Conservation (phyloP, 2,113 vertebrate genomes). For the Lontra canadensis region DNA sequence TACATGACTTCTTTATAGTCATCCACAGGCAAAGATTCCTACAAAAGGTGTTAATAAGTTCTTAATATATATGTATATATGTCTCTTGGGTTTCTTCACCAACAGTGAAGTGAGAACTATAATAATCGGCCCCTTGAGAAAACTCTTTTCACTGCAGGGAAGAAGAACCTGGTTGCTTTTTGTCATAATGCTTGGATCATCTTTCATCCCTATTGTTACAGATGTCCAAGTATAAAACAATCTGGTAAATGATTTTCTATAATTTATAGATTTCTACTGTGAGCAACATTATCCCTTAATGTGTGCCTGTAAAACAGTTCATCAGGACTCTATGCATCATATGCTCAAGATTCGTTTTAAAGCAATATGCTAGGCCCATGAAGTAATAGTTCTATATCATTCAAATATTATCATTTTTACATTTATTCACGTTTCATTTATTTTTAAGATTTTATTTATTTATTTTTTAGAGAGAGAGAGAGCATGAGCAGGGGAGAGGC, state of each 20-base stretch:
- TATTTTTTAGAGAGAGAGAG: not conserved
- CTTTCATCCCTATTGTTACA: not conserved
- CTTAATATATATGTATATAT: not conserved
- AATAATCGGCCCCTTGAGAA: conserved; percentile 25
- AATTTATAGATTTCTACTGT: not conserved
- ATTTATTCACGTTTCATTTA: not conserved
- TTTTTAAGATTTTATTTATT: not conserved
- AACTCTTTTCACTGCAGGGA: conserved; percentile 11
- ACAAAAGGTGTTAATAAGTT: conserved; percentile 50
- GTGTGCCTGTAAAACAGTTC: not conserved
- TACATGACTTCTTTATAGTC: not conserved
- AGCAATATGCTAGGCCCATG: not conserved
- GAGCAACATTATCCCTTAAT: not conserved
- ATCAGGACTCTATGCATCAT: not conserved
- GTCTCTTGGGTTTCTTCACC: not conserved
- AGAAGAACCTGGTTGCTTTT: conserved; percentile 17
- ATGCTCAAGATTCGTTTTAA: not conserved
- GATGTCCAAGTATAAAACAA: not conserved
- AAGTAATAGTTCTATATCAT: not conserved
- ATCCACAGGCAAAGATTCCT: not conserved
- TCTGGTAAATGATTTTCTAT: not conserved
- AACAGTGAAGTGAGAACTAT: not conserved
- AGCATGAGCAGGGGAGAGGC: not conserved
- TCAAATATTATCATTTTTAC: not conserved
- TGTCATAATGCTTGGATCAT: not conserved